Base-by-base conservation (phyloP, 2,888 invertebrate species). In the Torymus aiolomorphi region DNA sequence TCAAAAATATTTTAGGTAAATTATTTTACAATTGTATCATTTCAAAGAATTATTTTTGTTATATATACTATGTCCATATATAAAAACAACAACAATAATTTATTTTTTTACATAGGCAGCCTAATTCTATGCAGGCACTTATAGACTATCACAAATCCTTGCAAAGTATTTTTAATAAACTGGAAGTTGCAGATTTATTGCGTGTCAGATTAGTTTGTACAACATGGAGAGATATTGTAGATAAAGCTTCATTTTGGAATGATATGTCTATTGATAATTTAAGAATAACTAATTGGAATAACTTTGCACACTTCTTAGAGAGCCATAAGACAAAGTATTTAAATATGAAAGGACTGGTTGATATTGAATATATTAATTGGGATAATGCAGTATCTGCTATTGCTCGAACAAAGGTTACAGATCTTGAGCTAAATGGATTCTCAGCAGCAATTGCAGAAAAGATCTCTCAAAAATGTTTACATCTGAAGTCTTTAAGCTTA, bases 151-250 rank as follows among this genome's bases (percentile, higher is more conserved):
- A 57, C 16, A 57, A 57, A 57, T 57, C 57, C 14, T 16, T 57
- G 16, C 57, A 57, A 57, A 57, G 57, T 57, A 57, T 57, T 14
- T 57, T 57, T 57, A 57, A n/a, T n/a, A n/a, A 16, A 57, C 16
- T 57, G 16, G 57, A 57, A 16, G 16, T 57, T 16, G 16, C 14
- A 57, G 57, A 57, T 57, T 57, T 57, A n/a, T 57, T 57, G 14
- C 14, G 16, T 16, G n/a, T 57, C 14, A 14, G 57, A 14, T 10
- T 18, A 31, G 62, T 62, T 24, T 62, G 62, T 62, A 13, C 62
- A 62, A 62, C 62, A 8, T 62, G 62, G 62, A 62, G 24, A 62
- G 62, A 62, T 62, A 62, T 62, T 62, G 62, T 18, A 31, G 62
- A 62, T 14, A 62, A 62, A 20, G 4, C 62, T 11, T 62, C 62